Conservation (phyloP, 2,113 vertebrate species). For the Columba janthina region DNA sequence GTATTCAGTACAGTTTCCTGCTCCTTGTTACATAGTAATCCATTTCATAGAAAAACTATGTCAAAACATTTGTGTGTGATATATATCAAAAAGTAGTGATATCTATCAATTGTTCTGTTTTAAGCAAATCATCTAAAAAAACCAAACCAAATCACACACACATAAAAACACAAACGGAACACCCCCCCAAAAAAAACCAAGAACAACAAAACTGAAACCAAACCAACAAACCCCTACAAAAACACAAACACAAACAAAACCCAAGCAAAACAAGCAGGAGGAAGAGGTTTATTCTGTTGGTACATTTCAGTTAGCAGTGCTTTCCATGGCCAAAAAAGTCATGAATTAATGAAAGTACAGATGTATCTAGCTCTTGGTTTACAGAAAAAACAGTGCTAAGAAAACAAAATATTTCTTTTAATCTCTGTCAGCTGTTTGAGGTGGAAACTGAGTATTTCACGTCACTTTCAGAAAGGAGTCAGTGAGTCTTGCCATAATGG, state of each 20-base stretch:
- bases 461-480: background rate
- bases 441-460: constrained; percentile 12
- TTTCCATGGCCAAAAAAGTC: background rate
- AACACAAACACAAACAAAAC: background rate
- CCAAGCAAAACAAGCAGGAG: no score
- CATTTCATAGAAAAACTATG: background rate
- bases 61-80: background rate
- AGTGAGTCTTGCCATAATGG: background rate
- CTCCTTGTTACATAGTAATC: background rate
- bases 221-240: no score
- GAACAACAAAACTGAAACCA: background rate
- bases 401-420: background rate
- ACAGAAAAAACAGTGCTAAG: background rate
- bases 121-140: background rate
- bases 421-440: background rate
- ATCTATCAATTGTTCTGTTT: background rate
- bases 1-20: background rate
- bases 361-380: background rate
- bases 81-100: background rate
- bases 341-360: background rate
- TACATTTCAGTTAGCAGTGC: background rate
- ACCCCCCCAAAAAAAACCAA: background rate
- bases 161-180: no score
- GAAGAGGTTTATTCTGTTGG: background rate
- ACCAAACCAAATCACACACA: no score